Evolutionary conservation across 1,140 invertebrate species (phyloP), one percentile per base, ranked within the genome.

Genomic region (Chionoecetes opilio): DNA sequence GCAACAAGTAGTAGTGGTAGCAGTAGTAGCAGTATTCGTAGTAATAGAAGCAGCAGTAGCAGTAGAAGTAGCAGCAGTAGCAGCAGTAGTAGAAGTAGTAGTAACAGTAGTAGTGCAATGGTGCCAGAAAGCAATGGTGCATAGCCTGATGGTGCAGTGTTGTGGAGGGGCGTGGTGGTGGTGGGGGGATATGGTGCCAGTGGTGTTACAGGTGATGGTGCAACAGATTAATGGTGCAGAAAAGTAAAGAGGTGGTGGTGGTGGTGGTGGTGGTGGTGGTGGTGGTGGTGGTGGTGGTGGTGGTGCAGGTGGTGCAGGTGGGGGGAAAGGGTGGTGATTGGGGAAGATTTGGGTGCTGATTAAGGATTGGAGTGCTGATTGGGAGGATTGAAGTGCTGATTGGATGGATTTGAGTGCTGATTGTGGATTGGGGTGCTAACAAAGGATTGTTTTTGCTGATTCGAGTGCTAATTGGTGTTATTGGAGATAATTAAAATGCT

Each of bases 61-160:
- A 75, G 21, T n/a, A n/a, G 63, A n/a, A 75, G 63, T 75, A 75
- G 63, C n/a, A 75, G 63, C n/a, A 75, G 63, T 75, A 75, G 63
- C n/a, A 75, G 63, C n/a, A 75, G 63, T 75, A 75, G 63, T 75
- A 75, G 63, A n/a, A 75, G 63, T 75, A 75, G 63, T 75, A 75
- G 63, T 75, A 75, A 26, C n/a, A 75, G 46, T 3, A 9, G 46
- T 3, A 17, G 46, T 53, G 46, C 46, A 53, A 17, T 53, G 46
- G 46, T 53, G 46, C 2, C 46, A 53, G 46, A 53, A 53, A 53
- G 46, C 46, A 53, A 53, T 53, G 46, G 46, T 53, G 46, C 46
- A 53, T 9, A 53, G 46, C 2, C 21, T 3, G 21, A 53, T 53
- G 21, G 46, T 53, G 46, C 46, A 53, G 21, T 14, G n/a, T 75